Conservation (phyloP, 2,888 invertebrate species). For the Apodemia hepburni region DNA sequence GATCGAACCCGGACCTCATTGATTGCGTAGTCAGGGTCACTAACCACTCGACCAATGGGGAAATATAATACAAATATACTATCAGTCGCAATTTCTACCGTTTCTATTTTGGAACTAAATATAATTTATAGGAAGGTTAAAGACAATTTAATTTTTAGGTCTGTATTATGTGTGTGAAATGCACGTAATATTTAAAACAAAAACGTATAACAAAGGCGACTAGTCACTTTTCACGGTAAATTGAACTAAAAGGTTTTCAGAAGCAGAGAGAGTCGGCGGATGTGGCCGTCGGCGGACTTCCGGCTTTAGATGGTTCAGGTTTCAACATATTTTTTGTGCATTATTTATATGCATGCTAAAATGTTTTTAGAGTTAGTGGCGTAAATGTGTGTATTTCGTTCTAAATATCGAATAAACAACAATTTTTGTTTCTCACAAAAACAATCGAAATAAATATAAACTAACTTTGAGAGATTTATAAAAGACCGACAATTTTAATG, state of each 20-base stretch:
- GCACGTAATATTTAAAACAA: neutral
- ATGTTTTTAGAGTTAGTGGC: conserved; percentile 29
- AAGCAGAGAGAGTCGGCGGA: conserved; percentile 55
- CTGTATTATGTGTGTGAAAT: neutral
- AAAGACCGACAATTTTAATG: no score
- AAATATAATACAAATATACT: no score
- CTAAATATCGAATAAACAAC: neutral
- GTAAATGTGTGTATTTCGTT: neutral
- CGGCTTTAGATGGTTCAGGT: conserved; percentile 53
- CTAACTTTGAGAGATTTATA: no score
- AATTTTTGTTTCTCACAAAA: neutral
- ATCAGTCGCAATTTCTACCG: no score
- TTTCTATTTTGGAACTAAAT: no score
- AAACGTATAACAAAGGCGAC: conserved; percentile 15
- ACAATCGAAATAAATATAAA: no score
- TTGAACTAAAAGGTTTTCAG: conserved; percentile 75
- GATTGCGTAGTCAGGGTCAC: no score
- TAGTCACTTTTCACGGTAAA: conserved; percentile 66
- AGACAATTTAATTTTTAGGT: neutral
- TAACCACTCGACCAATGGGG: no score
- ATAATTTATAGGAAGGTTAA: no score
- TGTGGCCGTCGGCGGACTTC: conserved; percentile 61
- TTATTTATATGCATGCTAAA: conserved; percentile 10
- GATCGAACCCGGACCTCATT: no score
- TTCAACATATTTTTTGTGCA: conserved; percentile 38